phyloP scores from a whole-genome alignment of 2,113 vertebrate species.

The Tyrannus savana region DNA sequence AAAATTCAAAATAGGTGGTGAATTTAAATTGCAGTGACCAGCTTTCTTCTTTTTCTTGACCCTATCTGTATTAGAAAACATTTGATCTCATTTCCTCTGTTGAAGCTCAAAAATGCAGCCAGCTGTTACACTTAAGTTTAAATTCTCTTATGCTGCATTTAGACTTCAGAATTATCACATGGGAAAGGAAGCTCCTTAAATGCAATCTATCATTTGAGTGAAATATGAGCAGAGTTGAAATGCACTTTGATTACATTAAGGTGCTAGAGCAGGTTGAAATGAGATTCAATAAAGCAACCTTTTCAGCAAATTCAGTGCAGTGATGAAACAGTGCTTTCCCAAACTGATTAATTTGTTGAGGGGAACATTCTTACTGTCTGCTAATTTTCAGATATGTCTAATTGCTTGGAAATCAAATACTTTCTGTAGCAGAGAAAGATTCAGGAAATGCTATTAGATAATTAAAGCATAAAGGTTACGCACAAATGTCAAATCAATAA shows the following conservation, averaged over 20 bases:
- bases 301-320: slow-evolving; percentile 12
- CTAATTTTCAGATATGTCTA: slow-evolving; percentile 50
- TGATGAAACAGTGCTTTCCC: slow-evolving; percentile 39
- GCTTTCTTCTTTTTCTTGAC: neutral
- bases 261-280: slow-evolving; percentile 16
- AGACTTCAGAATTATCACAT: neutral
- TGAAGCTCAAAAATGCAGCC: neutral
- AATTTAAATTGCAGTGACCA: neutral
- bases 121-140: slow-evolving; percentile 36
- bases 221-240: neutral
- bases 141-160: slow-evolving; percentile 18
- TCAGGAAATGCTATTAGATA: slow-evolving; percentile 67
- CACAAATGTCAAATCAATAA: slow-evolving; percentile 74
- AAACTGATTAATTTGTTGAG: slow-evolving; percentile 68
- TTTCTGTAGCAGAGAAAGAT: slow-evolving; percentile 27
- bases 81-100: neutral
- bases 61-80: neutral
- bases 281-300: slow-evolving; percentile 1
- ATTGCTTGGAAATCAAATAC: slow-evolving; percentile 68
- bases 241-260: neutral
- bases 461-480: slow-evolving; percentile 77
- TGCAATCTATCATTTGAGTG: neutral
- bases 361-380: slow-evolving; percentile 25
- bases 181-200: neutral
- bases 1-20: neutral